Evolutionary conservation across 2,888 invertebrate species (phyloP), one percentile per base, ranked within the genome.

Genomic region (Mechanitis messenoides): DNA sequence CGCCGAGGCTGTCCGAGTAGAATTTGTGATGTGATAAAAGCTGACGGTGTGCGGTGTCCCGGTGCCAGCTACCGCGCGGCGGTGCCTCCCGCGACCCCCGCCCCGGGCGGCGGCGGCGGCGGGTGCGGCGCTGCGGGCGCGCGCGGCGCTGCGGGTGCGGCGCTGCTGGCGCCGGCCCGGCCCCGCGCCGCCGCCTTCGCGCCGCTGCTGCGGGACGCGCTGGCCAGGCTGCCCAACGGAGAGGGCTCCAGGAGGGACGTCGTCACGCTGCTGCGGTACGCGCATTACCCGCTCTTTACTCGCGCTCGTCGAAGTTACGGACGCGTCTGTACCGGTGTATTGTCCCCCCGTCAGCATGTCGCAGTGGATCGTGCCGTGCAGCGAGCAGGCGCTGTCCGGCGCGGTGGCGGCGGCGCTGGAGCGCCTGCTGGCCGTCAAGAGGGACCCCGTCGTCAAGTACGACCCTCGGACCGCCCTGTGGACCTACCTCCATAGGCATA

Each of bases 221-320:
- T 97, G 0, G 97, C 98, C 0, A 91, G 98, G 31, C 89, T 98
- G 70, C 98, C 98, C 0, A 98, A 98, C 80, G 98, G 98, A 0
- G 97, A 98, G 87, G 98, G 97, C 12, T 97, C 97, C 0, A 87
- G 97, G 1, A 94, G 95, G 1, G 97, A 98, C 75, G 96, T 98
- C 60, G 95, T 97, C 74, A 96, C 96, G 73, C 87, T 98, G 65
- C 88, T 42, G 7, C 42, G 42, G 42, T 42, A 42, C 42, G 11
- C 9, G 9, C 9, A 38, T 7, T 6, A 38, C 4, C 38, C 4
- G 5, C 38, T 38, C 7, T 7, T 6, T 7, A 7, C 4, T 38
- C 38, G 4, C 38, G 38, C 5, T 4, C 38, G 38, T 38, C 38
- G 4, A 38, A 38, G 5, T 38, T 4, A 4, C 5, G 4, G 38